Conservation (phyloP, 2,797 vertebrate genomes). For the Lophotriccus pileatus region DNA sequence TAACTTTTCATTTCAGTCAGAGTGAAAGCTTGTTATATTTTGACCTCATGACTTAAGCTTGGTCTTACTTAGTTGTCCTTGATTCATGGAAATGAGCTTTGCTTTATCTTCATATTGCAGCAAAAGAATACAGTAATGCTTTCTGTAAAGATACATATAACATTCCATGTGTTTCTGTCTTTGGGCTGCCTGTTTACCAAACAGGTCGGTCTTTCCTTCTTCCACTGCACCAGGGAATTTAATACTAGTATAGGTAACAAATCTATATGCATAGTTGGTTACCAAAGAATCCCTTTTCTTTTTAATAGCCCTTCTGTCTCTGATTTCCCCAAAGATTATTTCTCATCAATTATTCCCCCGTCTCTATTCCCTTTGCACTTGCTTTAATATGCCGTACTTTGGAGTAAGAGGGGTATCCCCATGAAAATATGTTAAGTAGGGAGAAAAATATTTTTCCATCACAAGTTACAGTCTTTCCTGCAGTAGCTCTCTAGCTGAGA, state of each 20-base stretch:
- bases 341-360: neutral
- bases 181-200: neutral
- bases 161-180: neutral
- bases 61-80: constrained; percentile 46
- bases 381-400: neutral
- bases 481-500: neutral
- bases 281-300: neutral
- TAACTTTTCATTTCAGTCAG: constrained; percentile 70
- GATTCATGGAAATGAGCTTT: constrained; percentile 30
- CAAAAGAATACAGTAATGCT: neutral
- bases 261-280: neutral
- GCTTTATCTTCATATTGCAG: constrained; percentile 38
- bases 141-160: neutral
- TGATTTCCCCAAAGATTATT: constrained; percentile 2
- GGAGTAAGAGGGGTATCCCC: neutral
- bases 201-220: neutral
- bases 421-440: neutral
- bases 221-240: neutral
- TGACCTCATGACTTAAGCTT: constrained; percentile 60
- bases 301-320: neutral
- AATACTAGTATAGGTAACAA: neutral
- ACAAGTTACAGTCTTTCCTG: neutral
- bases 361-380: constrained; percentile 3
- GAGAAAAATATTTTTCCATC: constrained; percentile 2
- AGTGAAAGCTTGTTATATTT: constrained; percentile 53